Conservation (phyloP, 1,140 invertebrate species). For the Chlorops oryzae region DNA sequence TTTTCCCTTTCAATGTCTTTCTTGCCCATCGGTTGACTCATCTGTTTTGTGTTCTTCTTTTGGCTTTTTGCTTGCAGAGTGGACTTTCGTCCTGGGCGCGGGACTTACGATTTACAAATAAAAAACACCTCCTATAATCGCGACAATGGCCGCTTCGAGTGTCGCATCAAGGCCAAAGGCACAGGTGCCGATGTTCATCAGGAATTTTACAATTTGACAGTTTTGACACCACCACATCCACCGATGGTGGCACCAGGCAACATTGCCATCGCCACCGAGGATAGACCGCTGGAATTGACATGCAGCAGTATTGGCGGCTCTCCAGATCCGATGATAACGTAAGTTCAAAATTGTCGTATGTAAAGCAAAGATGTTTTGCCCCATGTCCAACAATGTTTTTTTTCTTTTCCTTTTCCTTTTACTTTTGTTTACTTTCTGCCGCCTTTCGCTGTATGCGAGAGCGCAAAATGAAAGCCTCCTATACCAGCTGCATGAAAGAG, state of each 20-base stretch:
- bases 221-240: constrained; percentile 75
- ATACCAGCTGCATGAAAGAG: too few species aligned
- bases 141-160: constrained; percentile 89
- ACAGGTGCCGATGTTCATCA: constrained; percentile 78
- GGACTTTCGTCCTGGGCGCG: constrained; percentile 67
- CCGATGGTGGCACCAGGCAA: constrained; percentile 67
- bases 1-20: too few species aligned
- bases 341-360: too few species aligned
- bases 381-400: not conserved
- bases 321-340: constrained; percentile 77
- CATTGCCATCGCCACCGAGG: constrained; percentile 70
- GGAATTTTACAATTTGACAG: constrained; percentile 76
- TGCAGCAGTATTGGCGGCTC: constrained; percentile 82
- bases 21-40: too few species aligned
- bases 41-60: constrained; percentile 15
- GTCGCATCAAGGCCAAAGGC: constrained; percentile 75
- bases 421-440: too few species aligned
- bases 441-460: too few species aligned
- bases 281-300: constrained; percentile 65
- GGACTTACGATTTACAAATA: constrained; percentile 82
- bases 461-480: too few species aligned
- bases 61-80: constrained; percentile 53
- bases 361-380: too few species aligned
- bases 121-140: constrained; percentile 79
- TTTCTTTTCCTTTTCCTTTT: not conserved